Base-by-base conservation (phyloP, 2,113 vertebrate species). In the Salvelinus fontinalis region DNA sequence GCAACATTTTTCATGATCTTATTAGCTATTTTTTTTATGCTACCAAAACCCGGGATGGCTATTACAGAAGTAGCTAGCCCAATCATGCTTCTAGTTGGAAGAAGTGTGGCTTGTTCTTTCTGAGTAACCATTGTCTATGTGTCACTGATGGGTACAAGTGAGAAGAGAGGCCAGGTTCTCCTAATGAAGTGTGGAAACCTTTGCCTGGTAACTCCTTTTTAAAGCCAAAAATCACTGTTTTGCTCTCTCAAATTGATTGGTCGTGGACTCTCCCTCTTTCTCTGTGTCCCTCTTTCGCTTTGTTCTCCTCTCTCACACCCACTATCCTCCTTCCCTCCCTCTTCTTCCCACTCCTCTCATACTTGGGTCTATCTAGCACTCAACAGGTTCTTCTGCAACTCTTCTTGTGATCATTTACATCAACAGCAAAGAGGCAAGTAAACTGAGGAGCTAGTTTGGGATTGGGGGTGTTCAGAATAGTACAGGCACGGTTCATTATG, bases 131-230 rank as follows among this genome's bases (percentile, higher is more conserved):
- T 67, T 31, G 67, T 39, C 31, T 22, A 62, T 22, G 1, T 62
- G 59, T 68, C 31, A 68, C 29, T 34, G 29, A n/a, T 20, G 18
- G 7, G 67, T 39, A 22, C 27, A 68, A 27, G 29, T 9, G 31
- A 44, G 20, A 68, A 18, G 31, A 20, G 39, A 20, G 24, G 20
- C 11, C 2, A 24, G n/a, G 24, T 22, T 74, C 67, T 62, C 2
- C 64, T 74, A 62, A 74, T 5, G 65, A 54, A 64, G 71, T 59
- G 71, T 60, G 71, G 49, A 34, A 66, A 69, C 31, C 57, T 67
- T 74, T 31, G 49, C 22, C 64, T 22, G 26, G 29, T 75, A 22
- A 27, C 24, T 74, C 29, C 64, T 54, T 67, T 72, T 72, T 60
- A 65, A 68, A 71, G 16, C 27, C 27, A 57, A 70, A 66, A 79